Conservation (phyloP, 2,797 vertebrate genomes). For the Ptychobarbus kaznakovi region DNA sequence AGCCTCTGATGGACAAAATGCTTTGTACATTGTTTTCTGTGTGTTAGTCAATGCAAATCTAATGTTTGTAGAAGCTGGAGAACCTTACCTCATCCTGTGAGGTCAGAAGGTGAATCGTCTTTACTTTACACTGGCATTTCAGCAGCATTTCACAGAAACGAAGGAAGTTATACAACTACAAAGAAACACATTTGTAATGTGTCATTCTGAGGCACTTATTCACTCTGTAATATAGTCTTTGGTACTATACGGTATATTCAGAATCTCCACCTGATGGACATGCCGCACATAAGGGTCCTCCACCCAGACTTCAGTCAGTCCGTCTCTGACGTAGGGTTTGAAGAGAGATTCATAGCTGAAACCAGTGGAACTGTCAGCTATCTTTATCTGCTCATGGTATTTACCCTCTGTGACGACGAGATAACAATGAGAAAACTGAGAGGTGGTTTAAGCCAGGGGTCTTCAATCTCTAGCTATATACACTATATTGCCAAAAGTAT, state of each 20-base stretch:
- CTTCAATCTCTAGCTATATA: neutral
- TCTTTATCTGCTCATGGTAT: conserved; percentile 95
- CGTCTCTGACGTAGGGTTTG: conserved; percentile 88
- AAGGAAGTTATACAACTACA: conserved; percentile 94
- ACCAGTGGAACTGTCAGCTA: conserved; percentile 88
- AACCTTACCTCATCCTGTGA: conserved; percentile 82
- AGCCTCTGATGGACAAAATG: neutral
- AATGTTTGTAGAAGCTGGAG: neutral
- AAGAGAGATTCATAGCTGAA: conserved; percentile 90
- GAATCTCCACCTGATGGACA: conserved; percentile 84
- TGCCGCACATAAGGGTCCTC: conserved; percentile 94
- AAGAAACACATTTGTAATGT: neutral
- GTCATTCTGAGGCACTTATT: neutral
- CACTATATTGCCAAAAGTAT: too few relatives aligned
- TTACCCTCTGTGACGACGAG: conserved; percentile 87
- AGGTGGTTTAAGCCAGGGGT: neutral
- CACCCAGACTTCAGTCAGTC: conserved; percentile 94
- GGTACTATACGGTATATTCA: neutral
- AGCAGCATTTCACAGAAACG: conserved; percentile 97
- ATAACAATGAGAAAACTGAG: conserved; percentile 6
- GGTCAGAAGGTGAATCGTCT: conserved; percentile 91
- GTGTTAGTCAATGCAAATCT: neutral
- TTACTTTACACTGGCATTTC: conserved; percentile 87
- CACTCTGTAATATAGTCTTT: neutral
- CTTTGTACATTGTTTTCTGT: neutral